Percentiles rank a stretch among this genome's conserved stretches.
These are phyloP conservation scores for Apocheima hispidaria DNA, from an alignment of 2,888 invertebrate genomes.

Conservation along the genomic window DNA sequence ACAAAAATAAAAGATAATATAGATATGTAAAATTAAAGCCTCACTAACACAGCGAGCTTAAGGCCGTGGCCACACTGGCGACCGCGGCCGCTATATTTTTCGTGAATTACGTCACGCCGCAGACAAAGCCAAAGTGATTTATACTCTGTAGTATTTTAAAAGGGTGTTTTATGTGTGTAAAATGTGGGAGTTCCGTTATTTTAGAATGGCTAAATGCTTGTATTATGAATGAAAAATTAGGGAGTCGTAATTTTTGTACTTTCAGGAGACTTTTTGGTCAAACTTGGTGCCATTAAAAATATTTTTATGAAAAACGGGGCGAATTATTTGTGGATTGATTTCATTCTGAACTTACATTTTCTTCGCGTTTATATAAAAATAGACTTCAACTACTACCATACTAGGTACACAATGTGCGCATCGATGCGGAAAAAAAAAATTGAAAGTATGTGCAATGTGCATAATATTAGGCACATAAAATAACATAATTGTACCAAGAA, in stretches of 20 bases:
- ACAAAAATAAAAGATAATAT: slow-evolving; percentile 1
- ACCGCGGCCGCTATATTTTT: slow-evolving; percentile 34
- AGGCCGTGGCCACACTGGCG: slow-evolving; percentile 33
- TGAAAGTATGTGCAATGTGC: too few relatives aligned
- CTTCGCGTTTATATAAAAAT: neutral
- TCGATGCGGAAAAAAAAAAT: too few relatives aligned
- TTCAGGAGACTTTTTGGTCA: slow-evolving; percentile 20
- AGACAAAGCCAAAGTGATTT: slow-evolving; percentile 45
- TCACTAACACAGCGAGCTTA: slow-evolving; percentile 31
- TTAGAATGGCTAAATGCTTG: slow-evolving; percentile 38
- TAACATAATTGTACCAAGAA: too few relatives aligned
- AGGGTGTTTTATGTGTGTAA: slow-evolving; percentile 44
- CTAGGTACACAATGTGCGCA: too few relatives aligned
- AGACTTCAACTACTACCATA: too few relatives aligned
- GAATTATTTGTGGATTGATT: neutral
- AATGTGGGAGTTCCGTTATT: slow-evolving; percentile 42
- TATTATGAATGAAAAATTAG: slow-evolving; percentile 31
- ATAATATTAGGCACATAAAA: too few relatives aligned
- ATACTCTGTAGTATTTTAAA: slow-evolving; percentile 40
- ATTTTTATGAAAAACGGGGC: neutral
- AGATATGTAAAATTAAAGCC: slow-evolving; percentile 19
- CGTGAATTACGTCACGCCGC: slow-evolving; percentile 35
- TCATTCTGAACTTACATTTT: neutral
- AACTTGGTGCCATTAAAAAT: neutral
- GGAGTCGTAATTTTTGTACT: slow-evolving; percentile 18